Base-by-base conservation (phyloP, 2,113 vertebrate species). In the Dasyornis broadbenti region DNA sequence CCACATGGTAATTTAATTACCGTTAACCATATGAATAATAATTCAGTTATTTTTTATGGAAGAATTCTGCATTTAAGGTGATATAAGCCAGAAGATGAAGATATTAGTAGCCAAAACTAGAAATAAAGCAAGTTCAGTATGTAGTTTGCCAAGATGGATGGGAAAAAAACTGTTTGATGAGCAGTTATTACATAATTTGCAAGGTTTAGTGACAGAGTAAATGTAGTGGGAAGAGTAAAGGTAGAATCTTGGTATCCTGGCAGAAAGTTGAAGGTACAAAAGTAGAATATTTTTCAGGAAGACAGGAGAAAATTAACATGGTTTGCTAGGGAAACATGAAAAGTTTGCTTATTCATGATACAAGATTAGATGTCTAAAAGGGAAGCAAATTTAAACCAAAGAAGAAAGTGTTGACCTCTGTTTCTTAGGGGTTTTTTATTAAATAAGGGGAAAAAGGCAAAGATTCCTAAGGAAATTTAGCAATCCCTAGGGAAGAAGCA, bases 1-100 rank as follows among this genome's bases (percentile, higher is more conserved):
- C 31, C 60, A 27, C 26, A 30, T 72, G 61, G 80, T 94, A 92
- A 88, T 87, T 94, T 93, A 78, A 90, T 94, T 94, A 49, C 57
- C 60, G 37, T 68, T 76, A 91, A 82, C 30, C 13, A 40, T 79
- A 52, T 88, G 78, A 94, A 82, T 82, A 94, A 68, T 71, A 85
- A 82, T 96, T 72, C 44, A 31, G 12, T 44, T 91, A 37, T 70
- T 81, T 50, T 83, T 95, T 92, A 10, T 5, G 78, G 70, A 89
- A 75, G 8, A 92, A 72, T 91, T 89, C 26, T 82, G 31, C 26
- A 81, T 86, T 83, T 86, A 78, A 83, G 14, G 8, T 13, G 4
- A 59, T 63, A 15, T 77, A 52, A 82, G n/a, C 37, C 81, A 78
- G 72, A 59, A 23, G 2, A 72, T 64, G 28, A 65, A 72, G 31